Evolutionary conservation across 2,888 invertebrate genomes (phyloP).

Genomic region (Lycaena phlaeas): DNA sequence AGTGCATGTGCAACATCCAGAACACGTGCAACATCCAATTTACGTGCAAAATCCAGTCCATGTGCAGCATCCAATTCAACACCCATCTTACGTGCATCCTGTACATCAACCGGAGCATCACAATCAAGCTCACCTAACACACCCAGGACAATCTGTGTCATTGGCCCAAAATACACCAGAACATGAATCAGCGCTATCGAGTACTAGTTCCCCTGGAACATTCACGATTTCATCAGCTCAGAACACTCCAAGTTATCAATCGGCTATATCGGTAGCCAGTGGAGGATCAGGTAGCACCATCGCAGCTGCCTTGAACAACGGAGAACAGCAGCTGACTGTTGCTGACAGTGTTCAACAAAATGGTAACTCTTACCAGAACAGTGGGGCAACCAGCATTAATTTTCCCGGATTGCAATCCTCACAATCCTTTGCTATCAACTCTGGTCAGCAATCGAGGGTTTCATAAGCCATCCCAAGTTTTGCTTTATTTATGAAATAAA

Average conservation of each 20-base stretch:
- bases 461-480: too few relatives aligned
- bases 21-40: not conserved
- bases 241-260: not conserved
- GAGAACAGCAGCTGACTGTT: not conserved
- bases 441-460: too few relatives aligned
- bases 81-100: not conserved
- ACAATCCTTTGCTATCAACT: not conserved
- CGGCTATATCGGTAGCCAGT: slow-evolving; percentile 3
- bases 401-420: not conserved
- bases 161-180: not conserved
- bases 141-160: not conserved
- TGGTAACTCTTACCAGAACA: not conserved
- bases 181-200: not conserved
- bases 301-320: not conserved
- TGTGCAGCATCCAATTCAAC: not conserved
- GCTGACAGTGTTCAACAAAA: not conserved
- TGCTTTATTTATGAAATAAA: too few relatives aligned
- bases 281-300: not conserved
- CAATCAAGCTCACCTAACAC: not conserved
- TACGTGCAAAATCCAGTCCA: not conserved
- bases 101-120: not conserved
- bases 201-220: not conserved
- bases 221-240: not conserved
- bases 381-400: not conserved
- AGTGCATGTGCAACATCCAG: not conserved